Evolutionary conservation across 35 echinoderm and acorn worm genomes (phyloP).

Genomic region (Hemicentrotus pulcherrimus): DNA sequence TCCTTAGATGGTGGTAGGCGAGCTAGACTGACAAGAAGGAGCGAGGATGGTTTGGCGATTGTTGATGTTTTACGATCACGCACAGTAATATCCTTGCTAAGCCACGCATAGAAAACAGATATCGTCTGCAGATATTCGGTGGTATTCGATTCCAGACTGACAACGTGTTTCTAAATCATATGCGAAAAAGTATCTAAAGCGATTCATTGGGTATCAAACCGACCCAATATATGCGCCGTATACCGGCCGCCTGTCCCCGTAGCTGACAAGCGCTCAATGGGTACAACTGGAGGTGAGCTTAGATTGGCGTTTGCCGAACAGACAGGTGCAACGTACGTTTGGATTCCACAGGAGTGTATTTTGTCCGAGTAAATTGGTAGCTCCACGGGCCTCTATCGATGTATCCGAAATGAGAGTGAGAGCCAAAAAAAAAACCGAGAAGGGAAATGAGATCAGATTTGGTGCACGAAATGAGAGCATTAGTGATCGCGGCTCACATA

Average conservation of each 20-base stretch:
- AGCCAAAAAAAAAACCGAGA: background rate
- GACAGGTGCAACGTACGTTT: background rate
- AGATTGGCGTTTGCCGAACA: background rate
- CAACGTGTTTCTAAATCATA: too few species aligned
- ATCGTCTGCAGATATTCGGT: background rate
- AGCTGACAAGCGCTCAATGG: background rate
- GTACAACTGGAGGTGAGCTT: background rate
- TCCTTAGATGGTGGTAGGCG: background rate
- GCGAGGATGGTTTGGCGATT: background rate
- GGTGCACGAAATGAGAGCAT: background rate
- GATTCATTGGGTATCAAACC: background rate
- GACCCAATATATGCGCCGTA: background rate
- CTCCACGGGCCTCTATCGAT: background rate
- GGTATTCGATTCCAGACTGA: too few species aligned
- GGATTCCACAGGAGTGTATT: background rate
- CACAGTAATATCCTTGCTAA: slow-evolving; percentile 1
- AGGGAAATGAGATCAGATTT: background rate
- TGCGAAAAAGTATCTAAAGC: too few species aligned
- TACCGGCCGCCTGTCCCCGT: background rate
- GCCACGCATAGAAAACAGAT: background rate
- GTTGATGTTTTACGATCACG: background rate
- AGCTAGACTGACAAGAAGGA: background rate
- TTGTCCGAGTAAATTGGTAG: background rate
- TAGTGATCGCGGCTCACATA: background rate
- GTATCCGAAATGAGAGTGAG: background rate